Evolutionary conservation across 2,797 vertebrate species (phyloP).

Genomic region (Rhinichthys osculus): DNA sequence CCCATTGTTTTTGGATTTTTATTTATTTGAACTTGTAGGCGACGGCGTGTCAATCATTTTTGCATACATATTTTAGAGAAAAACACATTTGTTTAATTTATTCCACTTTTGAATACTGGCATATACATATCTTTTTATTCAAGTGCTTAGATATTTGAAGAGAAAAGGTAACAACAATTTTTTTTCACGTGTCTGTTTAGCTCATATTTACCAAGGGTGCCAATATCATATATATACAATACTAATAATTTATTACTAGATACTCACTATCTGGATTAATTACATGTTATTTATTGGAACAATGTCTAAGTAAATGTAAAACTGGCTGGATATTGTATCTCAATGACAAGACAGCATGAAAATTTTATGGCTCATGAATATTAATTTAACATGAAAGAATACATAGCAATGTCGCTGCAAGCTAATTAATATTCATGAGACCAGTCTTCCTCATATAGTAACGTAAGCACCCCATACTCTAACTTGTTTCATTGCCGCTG

Average conservation of each 20-base stretch:
- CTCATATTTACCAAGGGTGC: neutral
- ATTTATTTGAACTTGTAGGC: too few relatives aligned
- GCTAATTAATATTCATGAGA: neutral
- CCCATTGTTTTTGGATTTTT: neutral
- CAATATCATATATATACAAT: neutral
- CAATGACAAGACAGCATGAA: neutral
- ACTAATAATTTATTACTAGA: neutral
- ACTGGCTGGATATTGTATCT: neutral
- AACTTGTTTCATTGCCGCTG: neutral
- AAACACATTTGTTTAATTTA: neutral
- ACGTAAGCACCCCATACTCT: neutral
- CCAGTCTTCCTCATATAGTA: too few relatives aligned
- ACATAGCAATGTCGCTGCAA: neutral
- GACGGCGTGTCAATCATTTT: too few relatives aligned
- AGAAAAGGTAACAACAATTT: neutral
- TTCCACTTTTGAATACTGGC: neutral
- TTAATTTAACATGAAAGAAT: conserved; percentile 6
- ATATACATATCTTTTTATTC: neutral
- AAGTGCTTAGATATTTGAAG: neutral
- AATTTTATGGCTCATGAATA: neutral
- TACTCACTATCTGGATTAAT: neutral
- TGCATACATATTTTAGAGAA: neutral
- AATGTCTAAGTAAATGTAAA: neutral
- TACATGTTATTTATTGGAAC: neutral
- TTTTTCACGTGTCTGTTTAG: neutral